Base-by-base conservation (phyloP, 2,888 invertebrate species). In the Dynastes grantii region DNA sequence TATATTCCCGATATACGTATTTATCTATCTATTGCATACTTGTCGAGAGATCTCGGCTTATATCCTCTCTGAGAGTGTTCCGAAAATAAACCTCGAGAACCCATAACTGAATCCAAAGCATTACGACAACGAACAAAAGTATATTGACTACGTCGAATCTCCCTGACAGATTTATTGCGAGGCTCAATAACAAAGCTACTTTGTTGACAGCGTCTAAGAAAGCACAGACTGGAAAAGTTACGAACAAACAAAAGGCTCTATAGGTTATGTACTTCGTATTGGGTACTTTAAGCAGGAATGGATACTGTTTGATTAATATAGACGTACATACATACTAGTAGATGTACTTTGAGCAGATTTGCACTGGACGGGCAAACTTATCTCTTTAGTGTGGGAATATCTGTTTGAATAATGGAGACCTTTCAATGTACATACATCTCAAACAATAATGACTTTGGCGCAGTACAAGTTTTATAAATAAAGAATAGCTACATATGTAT, bases 121-220 rank as follows among this genome's bases (percentile, higher is more conserved):
- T 27, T 22, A 29, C 49, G 11, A 16, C 16, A 61, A 45, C 61
- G 32, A 32, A 45, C 16, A 67, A 68, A 68, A 68, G 63, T 63
- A 27, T 75, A 61, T 61, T 51, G 22, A 22, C 51, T 68, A 27
- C 22, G 29, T 40, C 58, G 61, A 61, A 61, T 27, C 22, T 45
- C 13, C 37, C 8, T 27, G 45, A 75, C 49, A 75, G 45, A 75
- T 75, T 75, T 75, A 40, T 61, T 55, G n/a, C 55, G 55, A 71
- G 22, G 53, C 32, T 55, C 71, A 16, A 32, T 37, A 55, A 71
- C 53, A 53, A 55, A 55, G 64, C 64, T 67, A 45, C 53, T 70
- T 53, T 70, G 32, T 29, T 70, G 27, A 9, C 61, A 22, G 4
- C 13, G 32, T 32, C 29, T 29, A 63, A 63, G 63, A 32, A 29